These are phyloP conservation scores for Penaeus japonicus DNA, from an alignment of 1,140 invertebrate species.

Conservation along the genomic window DNA sequence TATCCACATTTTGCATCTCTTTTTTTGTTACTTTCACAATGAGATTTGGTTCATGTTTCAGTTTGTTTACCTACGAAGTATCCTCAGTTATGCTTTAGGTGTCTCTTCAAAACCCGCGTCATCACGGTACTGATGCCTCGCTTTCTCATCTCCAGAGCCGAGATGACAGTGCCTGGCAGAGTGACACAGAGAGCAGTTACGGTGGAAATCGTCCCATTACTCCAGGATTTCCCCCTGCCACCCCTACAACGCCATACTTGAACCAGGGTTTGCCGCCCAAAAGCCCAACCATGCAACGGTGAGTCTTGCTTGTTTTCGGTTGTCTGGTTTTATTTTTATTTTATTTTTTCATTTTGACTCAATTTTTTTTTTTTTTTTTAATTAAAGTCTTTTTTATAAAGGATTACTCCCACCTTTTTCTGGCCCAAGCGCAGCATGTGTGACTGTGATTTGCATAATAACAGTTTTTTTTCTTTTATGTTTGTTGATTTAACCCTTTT, in stretches of 20 bases:
- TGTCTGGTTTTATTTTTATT: neutral
- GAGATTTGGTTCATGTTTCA: too few species aligned
- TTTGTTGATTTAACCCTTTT: conserved; percentile 14
- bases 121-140: neutral
- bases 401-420: neutral
- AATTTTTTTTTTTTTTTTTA: conserved; percentile 27
- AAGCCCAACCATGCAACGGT: conserved; percentile 78
- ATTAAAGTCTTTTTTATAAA: neutral
- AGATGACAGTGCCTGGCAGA: conserved; percentile 57
- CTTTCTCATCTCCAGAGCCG: conserved; percentile 42
- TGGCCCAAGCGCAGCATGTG: neutral
- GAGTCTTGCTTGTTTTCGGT: conserved; percentile 58
- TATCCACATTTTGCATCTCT: too few species aligned
- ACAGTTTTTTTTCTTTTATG: conserved; percentile 21
- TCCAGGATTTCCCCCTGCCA: conserved; percentile 85
- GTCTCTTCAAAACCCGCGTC: too few species aligned
- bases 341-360: too few species aligned
- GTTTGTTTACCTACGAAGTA: too few species aligned
- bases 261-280: conserved; percentile 71
- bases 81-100: too few species aligned
- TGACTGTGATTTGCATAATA: neutral
- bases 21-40: too few species aligned
- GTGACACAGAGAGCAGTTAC: conserved; percentile 58
- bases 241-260: conserved; percentile 82
- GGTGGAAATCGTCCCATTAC: conserved; percentile 76